phyloP scores from a whole-genome alignment of 2,888 invertebrate genomes.

The Odontocolon sp. region DNA sequence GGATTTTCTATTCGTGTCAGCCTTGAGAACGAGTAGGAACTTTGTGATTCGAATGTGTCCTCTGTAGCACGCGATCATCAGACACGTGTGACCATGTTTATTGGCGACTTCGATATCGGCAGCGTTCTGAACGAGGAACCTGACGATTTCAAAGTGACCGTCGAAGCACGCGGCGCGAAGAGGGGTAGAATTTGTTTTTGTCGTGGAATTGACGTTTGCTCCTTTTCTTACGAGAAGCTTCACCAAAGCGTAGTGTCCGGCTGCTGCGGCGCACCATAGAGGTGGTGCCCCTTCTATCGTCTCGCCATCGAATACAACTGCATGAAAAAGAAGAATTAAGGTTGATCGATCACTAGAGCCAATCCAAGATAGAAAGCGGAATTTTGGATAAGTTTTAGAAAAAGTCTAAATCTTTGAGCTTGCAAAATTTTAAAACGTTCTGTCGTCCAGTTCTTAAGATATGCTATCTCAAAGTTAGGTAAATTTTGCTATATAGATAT shows the following conservation, averaged over 20 bases:
- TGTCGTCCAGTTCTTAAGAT: no score
- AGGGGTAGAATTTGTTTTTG: slow-evolving; percentile 96
- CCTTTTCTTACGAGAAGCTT: slow-evolving; percentile 91
- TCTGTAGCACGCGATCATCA: slow-evolving; percentile 99
- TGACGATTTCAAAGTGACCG: slow-evolving; percentile 96
- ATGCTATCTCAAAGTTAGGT: no score
- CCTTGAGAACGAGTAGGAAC: slow-evolving; percentile 92
- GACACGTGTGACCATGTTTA: slow-evolving; percentile 96
- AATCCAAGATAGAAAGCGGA: no score
- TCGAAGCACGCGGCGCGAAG: slow-evolving; percentile 98
- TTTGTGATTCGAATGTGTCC: slow-evolving; percentile 95
- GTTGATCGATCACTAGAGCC: neutral
- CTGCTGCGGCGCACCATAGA: slow-evolving; percentile 98
- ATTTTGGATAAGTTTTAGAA: neutral
- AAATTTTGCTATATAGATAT: no score
- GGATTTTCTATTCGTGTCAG: slow-evolving; percentile 96
- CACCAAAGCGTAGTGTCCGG: slow-evolving; percentile 94
- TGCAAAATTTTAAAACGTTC: no score
- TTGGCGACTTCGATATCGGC: slow-evolving; percentile 99
- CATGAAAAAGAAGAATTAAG: slow-evolving; percentile 44
- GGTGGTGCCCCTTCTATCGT: slow-evolving; percentile 98
- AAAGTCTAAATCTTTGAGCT: no score
- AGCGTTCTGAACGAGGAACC: slow-evolving; percentile 93
- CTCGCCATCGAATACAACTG: slow-evolving; percentile 98
- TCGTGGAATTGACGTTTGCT: slow-evolving; percentile 96